phyloP scores from a whole-genome alignment of 92 coral and sea anemone genomes.

The Blastomussa wellsi region DNA sequence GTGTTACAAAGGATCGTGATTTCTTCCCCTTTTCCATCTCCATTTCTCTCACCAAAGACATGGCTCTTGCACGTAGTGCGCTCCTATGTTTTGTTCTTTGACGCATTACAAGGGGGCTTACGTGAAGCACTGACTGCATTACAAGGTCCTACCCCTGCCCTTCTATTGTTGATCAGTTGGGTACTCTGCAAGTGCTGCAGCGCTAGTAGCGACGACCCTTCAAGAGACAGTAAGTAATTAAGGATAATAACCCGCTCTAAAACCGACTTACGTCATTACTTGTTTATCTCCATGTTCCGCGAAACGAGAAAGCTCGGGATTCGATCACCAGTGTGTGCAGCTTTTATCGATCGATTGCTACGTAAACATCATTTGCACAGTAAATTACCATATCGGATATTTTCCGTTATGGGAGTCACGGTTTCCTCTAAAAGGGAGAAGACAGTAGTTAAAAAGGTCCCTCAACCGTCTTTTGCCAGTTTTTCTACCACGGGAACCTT shows the following conservation, averaged over 20 bases:
- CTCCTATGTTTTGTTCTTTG: neutral
- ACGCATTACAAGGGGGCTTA: neutral
- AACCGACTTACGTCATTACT: neutral
- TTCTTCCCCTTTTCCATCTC: no score
- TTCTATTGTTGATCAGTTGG: neutral
- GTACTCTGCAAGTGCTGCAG: neutral
- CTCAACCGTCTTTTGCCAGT: conserved; percentile 69
- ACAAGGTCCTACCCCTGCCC: neutral
- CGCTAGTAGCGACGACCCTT: conserved; percentile 1
- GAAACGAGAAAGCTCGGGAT: neutral
- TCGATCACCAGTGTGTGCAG: neutral
- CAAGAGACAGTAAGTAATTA: neutral
- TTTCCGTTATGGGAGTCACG: conserved; percentile 75
- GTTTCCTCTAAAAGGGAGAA: conserved; percentile 53
- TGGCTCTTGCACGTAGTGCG: neutral
- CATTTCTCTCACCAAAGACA: no score
- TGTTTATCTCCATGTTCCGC: neutral
- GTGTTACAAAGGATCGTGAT: no score
- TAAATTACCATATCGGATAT: conserved; percentile 9
- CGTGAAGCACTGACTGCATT: neutral
- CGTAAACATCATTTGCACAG: conserved; percentile 10
- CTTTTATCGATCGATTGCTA: neutral
- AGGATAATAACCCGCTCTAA: neutral
- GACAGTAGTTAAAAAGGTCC: conserved; percentile 17
- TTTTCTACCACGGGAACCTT: conserved; percentile 85